Base-by-base conservation (phyloP, 2,797 vertebrate species). In the Tarsius wallacei region DNA sequence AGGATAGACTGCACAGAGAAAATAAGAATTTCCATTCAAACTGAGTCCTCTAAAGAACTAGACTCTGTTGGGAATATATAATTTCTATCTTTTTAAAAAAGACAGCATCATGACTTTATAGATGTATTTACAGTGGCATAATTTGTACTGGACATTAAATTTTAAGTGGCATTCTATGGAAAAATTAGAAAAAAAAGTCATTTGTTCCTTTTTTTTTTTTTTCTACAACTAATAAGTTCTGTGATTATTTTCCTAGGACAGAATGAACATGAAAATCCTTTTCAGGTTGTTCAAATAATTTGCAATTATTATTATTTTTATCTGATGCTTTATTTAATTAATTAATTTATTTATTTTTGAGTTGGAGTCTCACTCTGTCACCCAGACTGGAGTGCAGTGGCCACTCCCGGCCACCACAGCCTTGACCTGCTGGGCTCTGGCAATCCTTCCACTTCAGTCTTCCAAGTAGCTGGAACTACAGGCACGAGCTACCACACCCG, bases 191-290 rank as follows among this genome's bases (percentile, higher is more conserved):
- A 49, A 77, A 36, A 82, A 57, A 71, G 28, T 42, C 47, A 57
- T 49, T 14, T 53, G 47, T 8, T 89, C 10, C 33, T 11, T 90
- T 90, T 80, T 51, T 93, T 94, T 11, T 90, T 90, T 80, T 51
- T 93, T 94, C 90, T 33, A 92, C 71, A 93, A 93, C 68, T 73
- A 86, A 71, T 73, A 42, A 86, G 51, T 17, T n/a, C 84, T 71
- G 14, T 42, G 13, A 3, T 86, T 49, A 59, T 86, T 88, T 93
- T 94, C 77, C 42, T 57, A 61, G 59, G 47, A 33, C 13, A 82
- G 64, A 36, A 51, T 82, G 61, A 91, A 33, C 14, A 49, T 47
- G 28, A 84, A 55, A 53, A 88, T 49, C 14, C 17, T 64, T 88
- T 94, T 76, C 36, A 71, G 28, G 31, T 31, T 76, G 31, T 64